A percentile compares a stretch with the other conserved stretches of the same genome.
phyloP scores from a whole-genome alignment of 2,888 invertebrate genomes.

The Caenorhabditis doughertyi region DNA sequence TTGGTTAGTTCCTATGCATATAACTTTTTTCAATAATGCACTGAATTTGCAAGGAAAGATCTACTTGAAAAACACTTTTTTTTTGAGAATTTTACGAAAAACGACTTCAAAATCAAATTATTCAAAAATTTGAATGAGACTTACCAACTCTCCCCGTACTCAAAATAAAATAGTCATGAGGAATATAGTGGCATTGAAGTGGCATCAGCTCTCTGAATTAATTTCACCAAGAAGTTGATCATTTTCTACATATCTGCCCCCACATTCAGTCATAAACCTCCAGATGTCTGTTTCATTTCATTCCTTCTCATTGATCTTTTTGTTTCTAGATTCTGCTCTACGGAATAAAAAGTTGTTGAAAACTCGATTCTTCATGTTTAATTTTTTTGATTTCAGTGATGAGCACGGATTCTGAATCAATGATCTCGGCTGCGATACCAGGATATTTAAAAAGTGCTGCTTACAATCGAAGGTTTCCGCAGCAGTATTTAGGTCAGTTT shows the following conservation, averaged over 20 bases:
- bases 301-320: background rate
- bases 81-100: too few species aligned
- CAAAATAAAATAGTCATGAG: background rate
- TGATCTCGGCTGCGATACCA: slow-evolving; percentile 69
- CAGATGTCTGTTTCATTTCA: slow-evolving; percentile 49
- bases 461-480: slow-evolving; percentile 65
- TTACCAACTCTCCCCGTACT: too few species aligned
- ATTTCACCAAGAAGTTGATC: slow-evolving; percentile 21
- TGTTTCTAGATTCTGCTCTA: background rate
- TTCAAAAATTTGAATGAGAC: too few species aligned
- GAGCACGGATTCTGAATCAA: slow-evolving; percentile 76
- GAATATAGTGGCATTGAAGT: background rate
- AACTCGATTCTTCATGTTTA: too few species aligned
- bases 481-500: slow-evolving; percentile 58
- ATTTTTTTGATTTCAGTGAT: slow-evolving; percentile 73
- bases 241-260: slow-evolving; percentile 1
- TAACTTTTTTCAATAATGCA: too few species aligned
- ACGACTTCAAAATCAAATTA: too few species aligned
- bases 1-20: too few species aligned
- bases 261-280: slow-evolving; percentile 38
- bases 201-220: background rate
- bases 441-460: slow-evolving; percentile 68
- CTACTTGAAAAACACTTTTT: too few species aligned
- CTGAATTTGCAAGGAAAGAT: too few species aligned
- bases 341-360: background rate